phyloP scores from a whole-genome alignment of 2,113 vertebrate species.

The Egretta garzetta region DNA sequence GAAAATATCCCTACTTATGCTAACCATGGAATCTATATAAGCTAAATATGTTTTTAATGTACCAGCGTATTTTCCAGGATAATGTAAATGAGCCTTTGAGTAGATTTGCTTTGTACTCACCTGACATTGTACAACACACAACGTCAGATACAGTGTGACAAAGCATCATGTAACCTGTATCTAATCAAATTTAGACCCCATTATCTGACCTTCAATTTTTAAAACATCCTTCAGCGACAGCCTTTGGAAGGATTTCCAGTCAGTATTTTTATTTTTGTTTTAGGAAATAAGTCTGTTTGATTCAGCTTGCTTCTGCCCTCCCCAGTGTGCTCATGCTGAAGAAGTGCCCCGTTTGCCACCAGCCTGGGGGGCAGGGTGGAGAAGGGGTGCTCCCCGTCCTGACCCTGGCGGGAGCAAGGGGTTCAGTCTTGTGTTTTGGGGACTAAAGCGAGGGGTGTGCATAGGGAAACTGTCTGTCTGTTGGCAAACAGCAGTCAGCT shows the following conservation, averaged over 20 bases:
- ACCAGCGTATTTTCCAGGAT: background rate
- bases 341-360: fast-evolving
- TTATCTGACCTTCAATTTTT: background rate
- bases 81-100: background rate
- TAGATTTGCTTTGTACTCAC: background rate
- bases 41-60: background rate
- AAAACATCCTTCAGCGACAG: background rate
- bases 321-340: fast-evolving
- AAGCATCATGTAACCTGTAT: background rate
- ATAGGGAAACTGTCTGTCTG: background rate
- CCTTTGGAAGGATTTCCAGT: background rate
- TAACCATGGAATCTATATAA: background rate
- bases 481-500: background rate
- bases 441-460: background rate
- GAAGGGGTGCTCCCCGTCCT: fast-evolving
- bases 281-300: background rate
- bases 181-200: no score
- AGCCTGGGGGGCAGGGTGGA: background rate
- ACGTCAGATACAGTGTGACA: background rate
- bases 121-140: background rate
- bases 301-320: background rate
- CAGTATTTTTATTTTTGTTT: background rate
- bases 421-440: background rate
- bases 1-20: background rate
- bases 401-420: background rate